Conservation (phyloP, 2,888 invertebrate genomes). For the Drosophila dives region DNA sequence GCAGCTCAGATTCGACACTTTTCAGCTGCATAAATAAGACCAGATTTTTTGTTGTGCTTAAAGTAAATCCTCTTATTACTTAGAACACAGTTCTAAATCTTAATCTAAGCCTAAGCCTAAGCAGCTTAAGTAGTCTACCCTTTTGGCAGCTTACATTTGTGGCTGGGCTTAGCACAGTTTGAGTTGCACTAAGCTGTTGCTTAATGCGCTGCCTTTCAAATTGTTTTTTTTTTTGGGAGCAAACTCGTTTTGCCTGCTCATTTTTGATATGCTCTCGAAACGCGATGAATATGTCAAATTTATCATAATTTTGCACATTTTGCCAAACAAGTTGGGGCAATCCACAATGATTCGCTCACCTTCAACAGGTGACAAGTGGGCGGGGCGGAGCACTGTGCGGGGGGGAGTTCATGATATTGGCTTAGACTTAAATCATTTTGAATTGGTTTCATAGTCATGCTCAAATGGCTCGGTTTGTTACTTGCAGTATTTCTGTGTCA, state of each 20-base stretch:
- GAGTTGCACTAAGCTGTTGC: slow-evolving; percentile 28
- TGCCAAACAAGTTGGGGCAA: slow-evolving; percentile 52
- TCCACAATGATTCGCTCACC: slow-evolving; percentile 48
- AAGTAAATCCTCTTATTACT: not conserved
- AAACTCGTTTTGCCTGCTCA: slow-evolving; percentile 45
- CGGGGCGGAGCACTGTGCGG: not conserved
- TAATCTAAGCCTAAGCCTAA: slow-evolving; percentile 23
- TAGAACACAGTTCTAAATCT: slow-evolving; percentile 1
- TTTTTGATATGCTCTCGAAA: slow-evolving; percentile 49
- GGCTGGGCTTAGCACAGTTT: slow-evolving; percentile 47
- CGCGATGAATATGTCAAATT: slow-evolving; percentile 61
- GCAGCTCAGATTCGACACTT: not conserved
- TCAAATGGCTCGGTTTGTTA: slow-evolving; percentile 40
- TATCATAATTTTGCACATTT: slow-evolving; percentile 58
- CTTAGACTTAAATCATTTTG: slow-evolving; percentile 40
- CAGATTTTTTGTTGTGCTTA: not conserved
- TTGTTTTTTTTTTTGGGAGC: slow-evolving; percentile 22
- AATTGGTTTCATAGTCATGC: slow-evolving; percentile 54
- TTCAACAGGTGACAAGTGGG: slow-evolving; percentile 18
- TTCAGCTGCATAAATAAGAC: not conserved
- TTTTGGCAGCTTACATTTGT: slow-evolving; percentile 1
- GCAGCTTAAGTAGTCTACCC: slow-evolving; percentile 33
- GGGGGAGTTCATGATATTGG: slow-evolving; percentile 8
- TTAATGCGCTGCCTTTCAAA: slow-evolving; percentile 26
- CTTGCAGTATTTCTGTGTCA: slow-evolving; percentile 49